Conservation (phyloP, 2,113 vertebrate species). For the Amphilophus citrinellus region DNA sequence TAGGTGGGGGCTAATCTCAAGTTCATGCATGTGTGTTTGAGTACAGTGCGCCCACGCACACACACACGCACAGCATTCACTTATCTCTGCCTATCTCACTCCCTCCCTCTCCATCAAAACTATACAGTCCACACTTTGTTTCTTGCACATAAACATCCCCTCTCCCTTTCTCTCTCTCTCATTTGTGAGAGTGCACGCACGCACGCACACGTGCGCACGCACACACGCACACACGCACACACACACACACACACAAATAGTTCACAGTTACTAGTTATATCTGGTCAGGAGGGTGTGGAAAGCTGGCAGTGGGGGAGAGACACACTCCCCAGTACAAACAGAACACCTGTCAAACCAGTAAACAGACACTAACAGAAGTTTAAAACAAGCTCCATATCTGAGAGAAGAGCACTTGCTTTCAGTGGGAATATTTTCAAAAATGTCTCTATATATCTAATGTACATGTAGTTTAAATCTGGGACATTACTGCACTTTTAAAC, state of each 20-base stretch:
- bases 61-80: slow-evolving; percentile 33
- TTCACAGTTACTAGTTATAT: slow-evolving; percentile 62
- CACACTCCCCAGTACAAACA: slow-evolving; percentile 50
- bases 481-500: neutral
- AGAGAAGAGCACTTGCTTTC: neutral
- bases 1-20: slow-evolving; percentile 64
- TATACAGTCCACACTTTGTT: slow-evolving; percentile 53
- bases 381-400: neutral
- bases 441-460: neutral
- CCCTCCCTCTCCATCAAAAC: slow-evolving; percentile 22
- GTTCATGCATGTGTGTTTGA: slow-evolving; percentile 28
- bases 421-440: neutral
- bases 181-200: neutral
- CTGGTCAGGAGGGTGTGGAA: slow-evolving; percentile 55
- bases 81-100: slow-evolving; percentile 30
- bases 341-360: slow-evolving; percentile 63
- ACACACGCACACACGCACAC: neutral
- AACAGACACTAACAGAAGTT: slow-evolving; percentile 17
- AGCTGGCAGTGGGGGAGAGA: slow-evolving; percentile 48
- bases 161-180: slow-evolving; percentile 13
- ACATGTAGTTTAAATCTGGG: neutral
- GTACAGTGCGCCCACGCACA: neutral
- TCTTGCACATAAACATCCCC: slow-evolving; percentile 7
- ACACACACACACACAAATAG: slow-evolving; percentile 10
- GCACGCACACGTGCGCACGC: slow-evolving; percentile 1